Percentiles rank a stretch among this genome's conserved stretches.
Evolutionary conservation across 1,140 invertebrate species (phyloP).

Genomic region (Philopotamus ludificatus): DNA sequence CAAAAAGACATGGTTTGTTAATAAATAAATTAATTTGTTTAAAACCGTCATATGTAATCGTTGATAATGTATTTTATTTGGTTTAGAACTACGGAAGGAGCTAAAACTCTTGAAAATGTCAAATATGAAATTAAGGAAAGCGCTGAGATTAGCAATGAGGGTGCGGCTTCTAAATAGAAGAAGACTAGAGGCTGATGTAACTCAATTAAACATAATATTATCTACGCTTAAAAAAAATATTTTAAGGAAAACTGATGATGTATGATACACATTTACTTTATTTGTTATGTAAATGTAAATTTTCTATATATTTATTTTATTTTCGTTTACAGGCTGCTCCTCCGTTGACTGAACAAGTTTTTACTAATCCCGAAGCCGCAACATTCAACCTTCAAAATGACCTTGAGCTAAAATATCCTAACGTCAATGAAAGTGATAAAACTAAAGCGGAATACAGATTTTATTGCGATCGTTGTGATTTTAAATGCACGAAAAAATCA

Average conservation of each 20-base stretch:
- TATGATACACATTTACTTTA: neutral
- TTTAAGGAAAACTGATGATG: neutral
- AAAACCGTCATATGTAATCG: neutral
- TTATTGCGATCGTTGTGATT: conserved; percentile 34
- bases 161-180: conserved; percentile 29
- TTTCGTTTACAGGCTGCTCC: neutral
- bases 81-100: conserved; percentile 30
- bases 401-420: no score
- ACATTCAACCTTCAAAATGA: no score
- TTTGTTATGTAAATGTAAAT: no score
- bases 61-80: no score
- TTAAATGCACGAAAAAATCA: conserved; percentile 23
- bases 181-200: conserved; percentile 28
- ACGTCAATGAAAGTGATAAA: no score
- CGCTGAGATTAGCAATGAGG: conserved; percentile 23
- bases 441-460: conserved; percentile 20
- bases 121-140: conserved; percentile 37
- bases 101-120: conserved; percentile 30
- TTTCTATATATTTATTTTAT: no score
- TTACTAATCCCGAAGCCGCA: conserved; percentile 2
- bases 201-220: conserved; percentile 22
- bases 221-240: conserved; percentile 5
- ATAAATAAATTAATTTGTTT: neutral
- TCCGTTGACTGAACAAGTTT: neutral
- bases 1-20: neutral